Percentiles rank a stretch among this genome's conserved stretches.
Evolutionary conservation across 2,113 vertebrate genomes (phyloP).

Genomic region (Nothocercus nigrocapillus): DNA sequence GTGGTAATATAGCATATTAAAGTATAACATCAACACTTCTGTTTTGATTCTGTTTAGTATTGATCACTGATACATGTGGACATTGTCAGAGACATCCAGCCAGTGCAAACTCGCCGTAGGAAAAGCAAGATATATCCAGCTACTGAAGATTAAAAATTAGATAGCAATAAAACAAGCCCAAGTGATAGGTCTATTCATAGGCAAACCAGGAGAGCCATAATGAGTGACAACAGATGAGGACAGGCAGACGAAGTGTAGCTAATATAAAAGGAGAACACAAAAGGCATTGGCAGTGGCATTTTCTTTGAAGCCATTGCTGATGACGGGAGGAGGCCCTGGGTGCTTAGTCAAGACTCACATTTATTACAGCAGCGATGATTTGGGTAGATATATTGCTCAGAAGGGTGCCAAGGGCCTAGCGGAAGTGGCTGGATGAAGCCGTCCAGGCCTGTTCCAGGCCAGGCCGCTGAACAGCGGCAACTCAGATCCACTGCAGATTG

Average conservation of each 20-base stretch:
- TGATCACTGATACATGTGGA: background rate
- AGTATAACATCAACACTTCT: background rate
- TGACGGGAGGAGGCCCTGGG: constrained; percentile 16
- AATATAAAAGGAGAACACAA: background rate
- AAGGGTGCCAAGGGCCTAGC: constrained; percentile 12
- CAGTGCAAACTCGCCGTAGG: background rate
- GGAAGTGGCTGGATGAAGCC: constrained; percentile 43
- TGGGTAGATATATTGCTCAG: background rate
- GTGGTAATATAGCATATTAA: background rate
- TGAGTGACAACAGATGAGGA: background rate
- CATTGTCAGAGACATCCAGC: background rate
- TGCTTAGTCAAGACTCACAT: constrained; percentile 6
- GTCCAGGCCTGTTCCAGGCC: constrained; percentile 33
- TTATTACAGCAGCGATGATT: constrained; percentile 53
- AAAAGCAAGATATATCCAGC: background rate
- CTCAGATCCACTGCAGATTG: background rate
- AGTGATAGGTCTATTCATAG: background rate
- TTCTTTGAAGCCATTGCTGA: constrained; percentile 43
- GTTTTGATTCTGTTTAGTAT: background rate
- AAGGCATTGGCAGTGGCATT: constrained; percentile 1
- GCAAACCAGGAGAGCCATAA: background rate
- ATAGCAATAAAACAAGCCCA: background rate
- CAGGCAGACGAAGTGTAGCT: background rate
- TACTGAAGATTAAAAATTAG: background rate
- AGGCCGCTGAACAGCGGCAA: background rate